These are phyloP conservation scores for Mormoops blainvillei DNA, from an alignment of 2,113 vertebrate genomes.

Conservation along the genomic window DNA sequence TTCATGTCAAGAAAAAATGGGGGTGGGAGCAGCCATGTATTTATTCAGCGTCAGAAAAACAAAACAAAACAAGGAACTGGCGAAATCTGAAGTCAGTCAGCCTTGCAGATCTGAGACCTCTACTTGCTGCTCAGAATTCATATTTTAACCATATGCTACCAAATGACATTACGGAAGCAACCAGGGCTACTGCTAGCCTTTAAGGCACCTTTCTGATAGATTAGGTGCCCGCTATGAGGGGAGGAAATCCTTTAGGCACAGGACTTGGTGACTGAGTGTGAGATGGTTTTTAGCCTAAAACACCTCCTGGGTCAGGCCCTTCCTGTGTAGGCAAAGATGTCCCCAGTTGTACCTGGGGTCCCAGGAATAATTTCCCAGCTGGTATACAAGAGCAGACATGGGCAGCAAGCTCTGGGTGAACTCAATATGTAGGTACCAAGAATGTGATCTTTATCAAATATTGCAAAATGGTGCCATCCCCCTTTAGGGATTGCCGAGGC, in stretches of 20 bases:
- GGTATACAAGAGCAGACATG: neutral
- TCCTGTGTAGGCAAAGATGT: neutral
- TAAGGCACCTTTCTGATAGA: neutral
- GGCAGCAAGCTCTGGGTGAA: neutral
- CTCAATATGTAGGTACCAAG: neutral
- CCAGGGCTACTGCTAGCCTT: neutral
- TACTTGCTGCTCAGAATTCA: neutral
- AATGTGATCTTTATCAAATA: neutral
- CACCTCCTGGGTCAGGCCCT: no score
- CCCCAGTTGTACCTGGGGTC: neutral
- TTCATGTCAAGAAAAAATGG: neutral
- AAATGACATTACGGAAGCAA: neutral
- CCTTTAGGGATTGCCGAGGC: neutral
- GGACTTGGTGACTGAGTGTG: neutral
- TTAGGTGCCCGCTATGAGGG: neutral
- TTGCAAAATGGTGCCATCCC: neutral
- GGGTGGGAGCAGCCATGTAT: neutral
- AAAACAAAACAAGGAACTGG: slow-evolving; percentile 18
- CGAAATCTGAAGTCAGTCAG: neutral
- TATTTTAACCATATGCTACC: neutral
- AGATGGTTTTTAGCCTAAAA: neutral
- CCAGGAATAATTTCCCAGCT: neutral
- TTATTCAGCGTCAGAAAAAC: neutral
- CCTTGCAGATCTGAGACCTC: neutral
- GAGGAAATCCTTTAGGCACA: neutral